Evolutionary conservation across 1,140 invertebrate species (phyloP), one percentile per base, ranked within the genome.

Genomic region (Liolophura sinensis): DNA sequence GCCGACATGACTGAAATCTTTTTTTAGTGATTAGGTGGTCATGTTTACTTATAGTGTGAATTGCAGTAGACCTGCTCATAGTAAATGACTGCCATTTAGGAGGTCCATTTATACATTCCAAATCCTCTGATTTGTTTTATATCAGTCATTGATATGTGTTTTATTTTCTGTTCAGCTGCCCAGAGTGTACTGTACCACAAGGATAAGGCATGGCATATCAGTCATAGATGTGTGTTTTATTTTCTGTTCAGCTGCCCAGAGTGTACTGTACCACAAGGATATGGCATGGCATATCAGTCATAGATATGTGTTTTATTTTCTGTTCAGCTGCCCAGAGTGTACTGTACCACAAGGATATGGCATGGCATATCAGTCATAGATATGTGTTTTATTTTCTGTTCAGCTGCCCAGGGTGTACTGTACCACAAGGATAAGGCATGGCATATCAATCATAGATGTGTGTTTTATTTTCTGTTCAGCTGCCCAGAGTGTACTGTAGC

Each of bases 361-460:
- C 52, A 22, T 20, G 11, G 24, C 24, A 25, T 54, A 3, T 14
- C 62, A 47, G 31, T 31, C 22, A 51, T 49, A 49, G 62, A 25
- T 68, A 58, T 68, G 46, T 69, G 61, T 64, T 40, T 40, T 40
- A 40, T 68, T 75, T 78, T 73, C 77, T 66, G 89, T 91, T 69
- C 77, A 96, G 93, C 95, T 95, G 60, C 95, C 95, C 40, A 89
- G 89, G 86, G 95, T 97, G 0, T 93, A 92, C 85, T 98, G 96
- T 85, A 78, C 89, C 67, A 98, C 95, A 52, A 91, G 91, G 80
- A 85, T 97, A n/a, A n/a, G n/a, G n/a, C n/a, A 20, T 98, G 94
- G 94, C 96, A 98, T 88, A 95, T 95, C 52, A 98, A 98, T 82
- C n/a, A 98, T 98, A 65, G 94, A 89, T 81, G 93, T n/a, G n/a